Evolutionary conservation across 2,113 vertebrate species (phyloP).

Genomic region (Pterocles gutturalis): DNA sequence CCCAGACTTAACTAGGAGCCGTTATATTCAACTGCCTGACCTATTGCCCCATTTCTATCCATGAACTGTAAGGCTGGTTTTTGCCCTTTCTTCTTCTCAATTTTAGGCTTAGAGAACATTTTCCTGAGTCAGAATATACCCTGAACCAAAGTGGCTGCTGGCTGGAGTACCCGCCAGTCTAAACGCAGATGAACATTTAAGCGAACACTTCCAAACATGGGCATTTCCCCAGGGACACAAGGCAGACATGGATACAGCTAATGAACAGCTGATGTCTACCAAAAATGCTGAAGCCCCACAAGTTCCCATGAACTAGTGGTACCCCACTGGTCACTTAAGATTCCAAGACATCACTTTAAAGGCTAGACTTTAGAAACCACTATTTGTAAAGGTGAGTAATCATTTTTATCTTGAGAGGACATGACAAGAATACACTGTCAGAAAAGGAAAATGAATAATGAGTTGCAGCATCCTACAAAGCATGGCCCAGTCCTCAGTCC

Average conservation of each 20-base stretch:
- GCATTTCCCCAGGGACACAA: background rate
- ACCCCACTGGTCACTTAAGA: background rate
- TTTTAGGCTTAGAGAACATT: background rate
- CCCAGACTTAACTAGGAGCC: background rate
- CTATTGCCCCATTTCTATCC: background rate
- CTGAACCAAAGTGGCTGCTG: rapidly evolving
- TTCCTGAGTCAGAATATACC: background rate
- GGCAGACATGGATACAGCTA: background rate
- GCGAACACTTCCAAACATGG: background rate
- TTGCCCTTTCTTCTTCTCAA: background rate
- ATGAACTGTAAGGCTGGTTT: background rate
- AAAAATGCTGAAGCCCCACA: background rate
- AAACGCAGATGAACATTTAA: background rate
- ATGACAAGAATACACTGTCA: background rate
- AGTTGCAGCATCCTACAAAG: background rate
- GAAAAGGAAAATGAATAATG: background rate
- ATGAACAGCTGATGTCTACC: background rate
- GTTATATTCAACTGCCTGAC: background rate
- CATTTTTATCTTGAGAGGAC: background rate
- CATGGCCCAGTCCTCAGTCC: background rate
- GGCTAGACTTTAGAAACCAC: background rate
- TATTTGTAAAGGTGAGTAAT: background rate
- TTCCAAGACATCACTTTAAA: background rate
- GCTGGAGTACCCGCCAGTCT: background rate
- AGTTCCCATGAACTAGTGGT: background rate